Conservation (phyloP, 2,888 invertebrate species). For the Ectemnius lituratus region DNA sequence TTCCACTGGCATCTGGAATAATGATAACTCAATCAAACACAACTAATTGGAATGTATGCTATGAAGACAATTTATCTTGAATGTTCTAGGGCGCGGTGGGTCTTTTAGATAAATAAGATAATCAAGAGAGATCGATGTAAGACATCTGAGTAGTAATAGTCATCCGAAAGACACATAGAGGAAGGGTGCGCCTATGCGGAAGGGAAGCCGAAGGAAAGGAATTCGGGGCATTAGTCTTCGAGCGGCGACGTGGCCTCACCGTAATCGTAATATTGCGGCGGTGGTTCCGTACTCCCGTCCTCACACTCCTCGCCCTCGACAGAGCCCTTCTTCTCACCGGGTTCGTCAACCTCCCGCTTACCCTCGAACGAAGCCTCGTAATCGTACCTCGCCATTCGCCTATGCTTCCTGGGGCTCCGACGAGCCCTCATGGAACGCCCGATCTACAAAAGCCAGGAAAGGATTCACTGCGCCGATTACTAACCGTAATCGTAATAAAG, state of each 20-base stretch:
- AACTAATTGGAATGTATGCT: not conserved
- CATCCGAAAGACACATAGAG: no score
- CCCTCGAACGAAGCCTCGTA: slow-evolving; percentile 29
- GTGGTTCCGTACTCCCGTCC: slow-evolving; percentile 52
- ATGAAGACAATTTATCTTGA: no score
- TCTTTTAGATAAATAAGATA: no score
- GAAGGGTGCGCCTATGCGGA: not conserved
- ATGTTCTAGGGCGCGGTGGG: no score
- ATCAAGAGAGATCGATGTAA: no score
- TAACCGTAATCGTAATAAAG: slow-evolving; percentile 66
- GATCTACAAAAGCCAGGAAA: slow-evolving; percentile 56
- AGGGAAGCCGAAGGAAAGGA: slow-evolving; percentile 11
- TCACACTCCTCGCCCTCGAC: slow-evolving; percentile 45
- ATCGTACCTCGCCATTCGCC: slow-evolving; percentile 38
- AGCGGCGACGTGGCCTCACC: slow-evolving; percentile 58
- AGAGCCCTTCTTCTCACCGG: slow-evolving; percentile 31
- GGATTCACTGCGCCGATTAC: slow-evolving; percentile 50
- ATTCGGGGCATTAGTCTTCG: slow-evolving; percentile 18
- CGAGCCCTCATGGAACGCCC: slow-evolving; percentile 32
- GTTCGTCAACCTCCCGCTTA: slow-evolving; percentile 39
- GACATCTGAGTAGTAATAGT: no score
- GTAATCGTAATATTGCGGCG: slow-evolving; percentile 63
- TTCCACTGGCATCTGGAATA: slow-evolving; percentile 29
- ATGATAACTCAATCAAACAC: not conserved
- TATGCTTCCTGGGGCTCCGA: slow-evolving; percentile 31